Base-by-base conservation (phyloP, 2,797 vertebrate genomes). In the Sparidentex hasta region DNA sequence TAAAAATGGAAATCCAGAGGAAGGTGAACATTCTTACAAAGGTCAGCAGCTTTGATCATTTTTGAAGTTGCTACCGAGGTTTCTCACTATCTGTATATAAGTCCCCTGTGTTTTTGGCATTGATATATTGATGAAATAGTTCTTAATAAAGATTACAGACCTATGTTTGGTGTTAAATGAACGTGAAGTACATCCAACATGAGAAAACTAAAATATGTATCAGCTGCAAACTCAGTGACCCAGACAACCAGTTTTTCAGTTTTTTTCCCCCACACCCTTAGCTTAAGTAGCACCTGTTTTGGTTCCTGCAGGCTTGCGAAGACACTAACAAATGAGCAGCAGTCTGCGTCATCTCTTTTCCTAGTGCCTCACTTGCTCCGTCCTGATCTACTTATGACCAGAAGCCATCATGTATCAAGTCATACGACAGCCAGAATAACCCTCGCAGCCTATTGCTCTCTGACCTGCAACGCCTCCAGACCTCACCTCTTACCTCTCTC, bases 191-290 rank as follows among this genome's bases (percentile, higher is more conserved):
- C 14, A 5, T 61, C 7, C 58, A 14, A 69, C 25, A 25, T 38
- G 7, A 58, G 59, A 50, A 64, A 64, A 59, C 2, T 0, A 29
- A 63, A 57, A 33, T 1, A 14, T 71, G 29, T 56, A 54, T 66
- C 29, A 66, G 65, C 38, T 74, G 56, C 27, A 76, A 86, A 86
- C 77, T 76, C 70, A 0, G 23, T 78, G 63, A 75, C 74, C 81
- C 63, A 77, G 65, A 62, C 23, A 74, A 74, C 64, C 56, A 54
- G 68, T 85, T 70, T 62, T 63, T 77, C 74, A 17, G 44, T 75
- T 52, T 54, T 43, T 58, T 38, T 27, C 72, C 63, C 63, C 64
- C 62, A 76, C 41, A 1, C 71, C 71, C 65, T 63, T 13, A 51
- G 48, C 59, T 86, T 63, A 1, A 55, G 44, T 12, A 77, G 55